phyloP scores from a whole-genome alignment of 2,888 invertebrate species.

The Lasioglossum malachurum region DNA sequence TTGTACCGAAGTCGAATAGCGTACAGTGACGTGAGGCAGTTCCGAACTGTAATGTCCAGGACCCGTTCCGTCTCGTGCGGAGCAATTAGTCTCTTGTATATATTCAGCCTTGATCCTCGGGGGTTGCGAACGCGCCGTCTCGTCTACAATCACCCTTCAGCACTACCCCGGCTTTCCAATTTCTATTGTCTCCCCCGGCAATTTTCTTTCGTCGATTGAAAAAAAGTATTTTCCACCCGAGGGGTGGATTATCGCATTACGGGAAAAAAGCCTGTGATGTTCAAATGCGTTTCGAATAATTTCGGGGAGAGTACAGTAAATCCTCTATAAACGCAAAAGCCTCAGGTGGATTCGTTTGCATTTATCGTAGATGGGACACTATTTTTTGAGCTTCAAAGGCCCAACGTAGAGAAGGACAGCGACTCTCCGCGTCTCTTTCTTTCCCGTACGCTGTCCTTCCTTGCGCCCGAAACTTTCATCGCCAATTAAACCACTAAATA shows the following conservation, averaged over 20 bases:
- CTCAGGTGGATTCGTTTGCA: too few relatives aligned
- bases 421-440: too few relatives aligned
- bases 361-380: too few relatives aligned
- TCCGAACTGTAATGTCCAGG: conserved; percentile 54
- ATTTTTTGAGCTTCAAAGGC: too few relatives aligned
- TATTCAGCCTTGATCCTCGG: conserved; percentile 18
- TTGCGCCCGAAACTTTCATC: too few relatives aligned
- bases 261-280: too few relatives aligned
- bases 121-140: neutral
- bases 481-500: too few relatives aligned
- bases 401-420: too few relatives aligned
- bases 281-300: neutral
- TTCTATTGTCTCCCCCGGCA: neutral
- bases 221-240: neutral
- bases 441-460: too few relatives aligned
- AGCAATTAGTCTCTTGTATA: conserved; percentile 64
- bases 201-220: neutral
- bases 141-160: neutral
- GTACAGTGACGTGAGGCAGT: conserved; percentile 50
- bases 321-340: too few relatives aligned
- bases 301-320: neutral
- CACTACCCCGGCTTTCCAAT: neutral
- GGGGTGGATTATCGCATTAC: too few relatives aligned
- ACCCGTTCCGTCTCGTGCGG: conserved; percentile 29
- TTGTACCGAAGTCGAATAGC: conserved; percentile 66